Base-by-base conservation (phyloP, 64 coral and sea anemone genomes). In the Pocillopora verrucosa region DNA sequence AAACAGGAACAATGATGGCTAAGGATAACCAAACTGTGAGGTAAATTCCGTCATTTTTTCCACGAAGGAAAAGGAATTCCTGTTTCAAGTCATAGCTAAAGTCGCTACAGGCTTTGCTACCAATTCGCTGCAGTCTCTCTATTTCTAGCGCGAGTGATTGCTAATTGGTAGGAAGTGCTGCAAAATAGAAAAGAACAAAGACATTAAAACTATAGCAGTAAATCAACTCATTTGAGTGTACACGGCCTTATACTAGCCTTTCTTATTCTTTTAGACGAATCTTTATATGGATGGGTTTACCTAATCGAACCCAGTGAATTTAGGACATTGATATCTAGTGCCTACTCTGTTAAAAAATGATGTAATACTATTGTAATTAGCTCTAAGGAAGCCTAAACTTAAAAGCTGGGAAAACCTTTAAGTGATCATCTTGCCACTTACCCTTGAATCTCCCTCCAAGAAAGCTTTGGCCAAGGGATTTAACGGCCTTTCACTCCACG, bases 371-470 rank as follows among this genome's bases (percentile, higher is more conserved):
- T 11, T 15, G 1, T 63, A 2, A 63, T 15, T 63, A 25, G n/a
- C 69, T 22, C n/a, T 10, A 11, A n/a, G 9, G n/a, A 25, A 19
- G 69, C 9, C 16, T 11, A 17, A 51, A 51, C 41, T 17, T 63
- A 10, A 70, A 30, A 3, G n/a, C 19, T 24, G 1, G 20, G 1
- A n/a, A 70, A 7, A 24, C n/a, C 5, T 70, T 51, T 0, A 51
- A 51, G 3, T 51, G 41, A 51, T 51, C 19, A 20, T 30, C 11
- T 20, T 10, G 25, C 10, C 20, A 85, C 82, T 72, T 41, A 85
- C 82, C 63, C 56, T 26, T 56, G 82, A 85, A 85, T 85, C 82
- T 85, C 82, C 82, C 37, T 72, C 82, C 14, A 41, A 10, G 72
- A 85, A 73, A 63, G 25, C 16, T 56, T 45, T 41, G 38, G 82